Evolutionary conservation across 2,797 vertebrate genomes (phyloP).

Genomic region (Cossypha dichroa): DNA sequence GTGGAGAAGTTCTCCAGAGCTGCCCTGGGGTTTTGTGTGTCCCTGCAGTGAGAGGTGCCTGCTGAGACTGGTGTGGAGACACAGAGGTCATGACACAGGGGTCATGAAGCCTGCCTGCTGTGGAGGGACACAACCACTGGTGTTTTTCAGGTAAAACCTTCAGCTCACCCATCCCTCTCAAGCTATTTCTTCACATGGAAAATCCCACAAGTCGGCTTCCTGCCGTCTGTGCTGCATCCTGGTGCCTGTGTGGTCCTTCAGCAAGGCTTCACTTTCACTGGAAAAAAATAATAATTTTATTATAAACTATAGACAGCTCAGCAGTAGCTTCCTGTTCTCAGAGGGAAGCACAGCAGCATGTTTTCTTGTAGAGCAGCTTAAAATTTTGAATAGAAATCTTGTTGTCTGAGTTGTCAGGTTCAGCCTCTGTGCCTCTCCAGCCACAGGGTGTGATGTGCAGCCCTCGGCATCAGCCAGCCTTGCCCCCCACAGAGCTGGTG

Average conservation of each 20-base stretch:
- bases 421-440: not conserved
- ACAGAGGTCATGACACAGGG: not conserved
- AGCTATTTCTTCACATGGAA: not conserved
- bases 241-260: not conserved
- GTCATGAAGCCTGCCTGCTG: not conserved
- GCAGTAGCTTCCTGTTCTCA: not conserved
- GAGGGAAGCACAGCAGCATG: not conserved
- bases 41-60: not conserved
- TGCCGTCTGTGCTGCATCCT: not conserved
- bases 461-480: not conserved
- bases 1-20: not conserved
- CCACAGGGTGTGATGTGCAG: not conserved
- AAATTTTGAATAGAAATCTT: not conserved
- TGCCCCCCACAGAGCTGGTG: fast-evolving
- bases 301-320: not conserved
- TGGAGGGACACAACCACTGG: not conserved
- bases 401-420: not conserved
- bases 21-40: not conserved
- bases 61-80: not conserved
- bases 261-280: not conserved
- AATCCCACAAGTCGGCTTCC: not conserved
- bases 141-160: not conserved
- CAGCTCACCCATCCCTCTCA: not conserved
- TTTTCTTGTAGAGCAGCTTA: not conserved
- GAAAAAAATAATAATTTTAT: not conserved